phyloP scores from a whole-genome alignment of 2,888 invertebrate genomes.

The Sinelater perroti region DNA sequence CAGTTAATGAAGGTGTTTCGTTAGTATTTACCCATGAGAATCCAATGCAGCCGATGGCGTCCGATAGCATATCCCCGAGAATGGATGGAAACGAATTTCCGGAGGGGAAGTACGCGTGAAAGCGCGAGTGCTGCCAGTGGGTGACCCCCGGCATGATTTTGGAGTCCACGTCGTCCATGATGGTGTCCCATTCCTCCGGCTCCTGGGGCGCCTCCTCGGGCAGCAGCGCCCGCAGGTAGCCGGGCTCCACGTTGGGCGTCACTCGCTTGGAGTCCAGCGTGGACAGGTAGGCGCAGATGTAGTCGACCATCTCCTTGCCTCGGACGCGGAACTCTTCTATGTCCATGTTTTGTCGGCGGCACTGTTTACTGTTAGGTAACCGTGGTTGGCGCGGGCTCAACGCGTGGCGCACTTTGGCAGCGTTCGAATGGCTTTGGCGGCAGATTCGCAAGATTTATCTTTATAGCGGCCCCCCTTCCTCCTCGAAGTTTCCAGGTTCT shows the following conservation, averaged over 20 bases:
- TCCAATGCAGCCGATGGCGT: conserved; percentile 96
- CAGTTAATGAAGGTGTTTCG: too few species aligned
- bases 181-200: conserved; percentile 86
- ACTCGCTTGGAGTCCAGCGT: conserved; percentile 83
- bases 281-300: conserved; percentile 89
- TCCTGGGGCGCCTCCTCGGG: conserved; percentile 83
- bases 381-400: not conserved
- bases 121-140: conserved; percentile 98
- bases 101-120: conserved; percentile 98
- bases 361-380: not conserved
- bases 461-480: conserved; percentile 25
- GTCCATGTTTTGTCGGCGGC: conserved; percentile 71
- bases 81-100: conserved; percentile 98
- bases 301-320: conserved; percentile 95
- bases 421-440: conserved; percentile 6
- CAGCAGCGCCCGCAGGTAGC: conserved; percentile 76
- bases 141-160: conserved; percentile 96
- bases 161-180: conserved; percentile 88
- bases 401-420: not conserved
- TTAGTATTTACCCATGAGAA: conserved; percentile 97
- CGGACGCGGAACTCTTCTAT: conserved; percentile 85
- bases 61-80: conserved; percentile 95
- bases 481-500: conserved; percentile 19
- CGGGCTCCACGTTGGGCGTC: conserved; percentile 90
- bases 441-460: conserved; percentile 19